These are phyloP conservation scores for Oxyscelio sp. DNA, from an alignment of 2,888 invertebrate genomes.

Conservation along the genomic window DNA sequence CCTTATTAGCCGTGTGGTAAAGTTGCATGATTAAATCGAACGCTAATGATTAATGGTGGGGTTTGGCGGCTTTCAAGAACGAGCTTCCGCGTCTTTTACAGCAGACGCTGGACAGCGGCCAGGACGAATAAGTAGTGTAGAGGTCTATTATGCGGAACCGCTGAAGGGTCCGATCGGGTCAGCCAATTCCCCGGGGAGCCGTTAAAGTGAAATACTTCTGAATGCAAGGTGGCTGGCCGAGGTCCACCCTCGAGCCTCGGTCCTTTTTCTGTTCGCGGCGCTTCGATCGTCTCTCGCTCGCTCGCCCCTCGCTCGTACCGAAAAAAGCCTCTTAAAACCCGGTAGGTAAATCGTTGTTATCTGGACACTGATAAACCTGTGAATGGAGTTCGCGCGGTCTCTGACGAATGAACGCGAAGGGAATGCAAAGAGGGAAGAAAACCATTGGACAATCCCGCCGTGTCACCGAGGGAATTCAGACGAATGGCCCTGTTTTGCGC, in stretches of 20 bases:
- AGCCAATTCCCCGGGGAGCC: conserved; percentile 88
- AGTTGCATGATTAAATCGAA: conserved; percentile 73
- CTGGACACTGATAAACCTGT: conserved; percentile 89
- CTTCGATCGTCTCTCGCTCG: conserved; percentile 64
- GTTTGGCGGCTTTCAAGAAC: conserved; percentile 64
- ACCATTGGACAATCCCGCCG: conserved; percentile 67
- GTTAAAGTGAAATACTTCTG: conserved; percentile 89
- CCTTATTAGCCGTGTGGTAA: conserved; percentile 63
- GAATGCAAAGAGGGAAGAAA: conserved; percentile 76
- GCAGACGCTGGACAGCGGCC: conserved; percentile 83
- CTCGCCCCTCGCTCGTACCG: conserved; percentile 53
- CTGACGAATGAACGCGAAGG: conserved; percentile 71
- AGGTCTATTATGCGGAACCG: conserved; percentile 88
- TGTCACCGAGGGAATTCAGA: conserved; percentile 75
- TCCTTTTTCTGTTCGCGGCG: conserved; percentile 55
- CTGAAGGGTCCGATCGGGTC: conserved; percentile 87
- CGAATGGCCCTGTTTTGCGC: conserved; percentile 83
- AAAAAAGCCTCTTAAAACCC: conserved; percentile 76
- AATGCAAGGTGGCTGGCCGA: conserved; percentile 87
- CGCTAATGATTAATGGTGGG: conserved; percentile 71
- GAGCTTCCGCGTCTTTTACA: conserved; percentile 63
- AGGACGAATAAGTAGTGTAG: conserved; percentile 88
- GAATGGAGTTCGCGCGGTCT: conserved; percentile 86
- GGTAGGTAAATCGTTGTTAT: conserved; percentile 89
- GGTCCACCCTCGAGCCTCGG: conserved; percentile 73